Conservation (phyloP, 2,888 invertebrate species). For the Ceratothoa steindachneri region DNA sequence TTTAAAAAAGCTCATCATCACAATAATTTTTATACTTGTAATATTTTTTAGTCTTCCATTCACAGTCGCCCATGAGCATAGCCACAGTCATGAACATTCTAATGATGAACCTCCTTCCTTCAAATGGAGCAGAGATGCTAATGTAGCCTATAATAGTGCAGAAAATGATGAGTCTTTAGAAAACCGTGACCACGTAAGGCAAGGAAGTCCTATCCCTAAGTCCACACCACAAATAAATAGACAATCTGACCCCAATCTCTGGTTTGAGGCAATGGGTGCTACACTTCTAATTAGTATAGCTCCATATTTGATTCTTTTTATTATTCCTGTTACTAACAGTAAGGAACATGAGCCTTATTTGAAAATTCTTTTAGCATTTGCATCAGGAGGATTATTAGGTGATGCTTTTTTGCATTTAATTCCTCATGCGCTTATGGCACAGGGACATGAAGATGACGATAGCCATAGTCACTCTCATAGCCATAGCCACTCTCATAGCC, state of each 20-base stretch:
- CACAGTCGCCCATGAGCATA: slow-evolving; percentile 9
- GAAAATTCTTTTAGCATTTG: slow-evolving; percentile 86
- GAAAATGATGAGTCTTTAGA: background rate
- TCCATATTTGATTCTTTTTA: slow-evolving; percentile 85
- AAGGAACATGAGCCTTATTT: slow-evolving; percentile 77
- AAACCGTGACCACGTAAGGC: background rate
- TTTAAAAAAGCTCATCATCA: background rate
- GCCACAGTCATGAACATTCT: slow-evolving; percentile 13
- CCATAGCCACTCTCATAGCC: slow-evolving; percentile 57
- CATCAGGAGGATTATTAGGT: slow-evolving; percentile 90
- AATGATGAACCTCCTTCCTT: slow-evolving; percentile 42
- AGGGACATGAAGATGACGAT: slow-evolving; percentile 39
- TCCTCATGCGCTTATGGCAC: slow-evolving; percentile 79
- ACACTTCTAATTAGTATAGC: slow-evolving; percentile 91
- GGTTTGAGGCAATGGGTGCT: slow-evolving; percentile 79
- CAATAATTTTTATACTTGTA: background rate
- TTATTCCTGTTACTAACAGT: slow-evolving; percentile 85
- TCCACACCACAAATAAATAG: background rate
- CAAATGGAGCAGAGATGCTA: slow-evolving; percentile 42
- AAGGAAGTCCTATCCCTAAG: background rate
- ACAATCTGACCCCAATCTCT: slow-evolving; percentile 54
- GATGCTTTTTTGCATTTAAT: slow-evolving; percentile 98
- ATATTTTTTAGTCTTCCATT: slow-evolving; percentile 16
- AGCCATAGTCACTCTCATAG: slow-evolving; percentile 55
- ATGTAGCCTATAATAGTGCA: slow-evolving; percentile 17